Base-by-base conservation (phyloP, 1,140 invertebrate species). In the Ruditapes philippinarum region DNA sequence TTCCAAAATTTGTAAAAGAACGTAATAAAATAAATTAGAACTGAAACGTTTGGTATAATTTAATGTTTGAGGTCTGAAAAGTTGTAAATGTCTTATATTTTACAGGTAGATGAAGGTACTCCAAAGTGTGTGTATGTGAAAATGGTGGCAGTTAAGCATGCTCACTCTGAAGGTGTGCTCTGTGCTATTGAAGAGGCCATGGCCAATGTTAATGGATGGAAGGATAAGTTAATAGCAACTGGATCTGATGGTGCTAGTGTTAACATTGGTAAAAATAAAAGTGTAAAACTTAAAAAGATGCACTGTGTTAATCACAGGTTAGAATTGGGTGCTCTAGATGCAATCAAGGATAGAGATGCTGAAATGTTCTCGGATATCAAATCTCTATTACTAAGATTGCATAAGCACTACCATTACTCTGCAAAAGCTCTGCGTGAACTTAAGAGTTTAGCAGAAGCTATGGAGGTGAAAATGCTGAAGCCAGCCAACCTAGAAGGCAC, bases 91-190 rank as follows among this genome's bases (percentile, higher is more conserved):
- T n/a, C n/a, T n/a, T n/a, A n/a, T 51, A 9, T 51, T 51, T 51
- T 51, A 22, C 22, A 51, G 49, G 70, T 73, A 36, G 70, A 11
- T 14, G 14, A 73, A 33, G 70, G 70, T 12, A 38, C 38, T 36
- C 70, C 70, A 73, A 28, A 33, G 12, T 25, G 31, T 73, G 19
- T 73, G 11, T 73, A 25, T 73, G 70, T 73, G 12, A 31, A 38
- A 11, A 73, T 36, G 7, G 9, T 14, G 17, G 70, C 70, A 33
- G 70, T 73, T 73, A 33, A 73, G 70, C 70, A 73, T 73, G 70
- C 70, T 36, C 70, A 73, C 38, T 28, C 70, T 11, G 70, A 73
- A 73, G 70, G 70, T 5, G 36, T 73, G 31, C 19, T 73, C 4
- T 12, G 70, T 17, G 36, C 70, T 12, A 73, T 73, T 73, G 36